Conservation (phyloP, 2,888 invertebrate species). For the Terebella lapidaria region DNA sequence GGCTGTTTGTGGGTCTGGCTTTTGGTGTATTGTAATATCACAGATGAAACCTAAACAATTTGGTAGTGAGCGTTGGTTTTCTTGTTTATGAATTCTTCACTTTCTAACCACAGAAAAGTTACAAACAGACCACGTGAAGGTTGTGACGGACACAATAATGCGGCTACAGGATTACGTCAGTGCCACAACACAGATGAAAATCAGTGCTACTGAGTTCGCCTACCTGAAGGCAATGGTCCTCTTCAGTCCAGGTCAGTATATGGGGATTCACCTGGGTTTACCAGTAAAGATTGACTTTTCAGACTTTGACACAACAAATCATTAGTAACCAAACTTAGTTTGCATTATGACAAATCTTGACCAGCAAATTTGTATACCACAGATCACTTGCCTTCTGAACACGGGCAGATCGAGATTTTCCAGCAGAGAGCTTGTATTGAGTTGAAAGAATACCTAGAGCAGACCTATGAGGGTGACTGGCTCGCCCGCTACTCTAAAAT, state of each 20-base stretch:
- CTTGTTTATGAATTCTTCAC: no score
- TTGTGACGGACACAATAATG: slow-evolving; percentile 72
- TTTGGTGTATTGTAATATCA: no score
- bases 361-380: no score
- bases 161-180: slow-evolving; percentile 78
- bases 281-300: no score
- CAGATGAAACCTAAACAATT: no score
- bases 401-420: slow-evolving; percentile 59
- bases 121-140: slow-evolving; percentile 18
- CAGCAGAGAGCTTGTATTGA: slow-evolving; percentile 64
- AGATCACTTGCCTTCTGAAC: slow-evolving; percentile 14
- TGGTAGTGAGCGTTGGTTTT: no score
- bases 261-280: no score
- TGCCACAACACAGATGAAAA: slow-evolving; percentile 68
- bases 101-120: slow-evolving; percentile 16
- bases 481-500: slow-evolving; percentile 92
- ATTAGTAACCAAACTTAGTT: no score
- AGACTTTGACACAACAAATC: no score
- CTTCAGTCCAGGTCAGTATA: slow-evolving; percentile 68
- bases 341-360: no score
- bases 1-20: no score
- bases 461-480: slow-evolving; percentile 31
- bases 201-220: slow-evolving; percentile 81
- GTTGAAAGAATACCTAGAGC: slow-evolving; percentile 50
- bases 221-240: slow-evolving; percentile 78